Conservation (phyloP, 2,888 invertebrate genomes). For the Philereme transversata region DNA sequence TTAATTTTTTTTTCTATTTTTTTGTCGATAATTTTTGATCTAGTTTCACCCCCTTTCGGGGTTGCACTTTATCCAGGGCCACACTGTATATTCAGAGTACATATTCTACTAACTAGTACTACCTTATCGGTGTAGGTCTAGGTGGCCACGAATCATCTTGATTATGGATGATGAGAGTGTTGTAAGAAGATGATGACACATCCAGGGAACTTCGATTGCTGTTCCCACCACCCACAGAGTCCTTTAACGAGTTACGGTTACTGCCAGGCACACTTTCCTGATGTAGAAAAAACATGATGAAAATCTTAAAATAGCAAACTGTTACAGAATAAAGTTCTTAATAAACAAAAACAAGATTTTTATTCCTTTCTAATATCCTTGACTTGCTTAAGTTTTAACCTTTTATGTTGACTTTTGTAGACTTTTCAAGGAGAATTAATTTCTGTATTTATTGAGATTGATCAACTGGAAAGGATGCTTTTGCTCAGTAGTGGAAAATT, state of each 20-base stretch:
- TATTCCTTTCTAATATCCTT: not conserved
- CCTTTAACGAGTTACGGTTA: slow-evolving; percentile 86
- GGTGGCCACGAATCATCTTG: slow-evolving; percentile 89
- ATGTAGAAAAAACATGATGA: slow-evolving; percentile 3
- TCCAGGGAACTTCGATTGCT: slow-evolving; percentile 87
- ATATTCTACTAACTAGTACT: slow-evolving; percentile 7
- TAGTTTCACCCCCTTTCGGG: no score
- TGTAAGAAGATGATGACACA: slow-evolving; percentile 91
- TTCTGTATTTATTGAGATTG: no score
- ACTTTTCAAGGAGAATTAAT: not conserved
- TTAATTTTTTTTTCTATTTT: no score
- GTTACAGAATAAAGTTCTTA: not conserved
- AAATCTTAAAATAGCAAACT: no score
- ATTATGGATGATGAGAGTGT: slow-evolving; percentile 92
- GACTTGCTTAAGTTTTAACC: not conserved
- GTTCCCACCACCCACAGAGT: slow-evolving; percentile 82
- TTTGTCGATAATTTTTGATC: no score
- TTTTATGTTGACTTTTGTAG: not conserved
- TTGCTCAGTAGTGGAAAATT: no score
- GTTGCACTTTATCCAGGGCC: no score
- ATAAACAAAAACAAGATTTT: not conserved
- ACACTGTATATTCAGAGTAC: slow-evolving; percentile 15
- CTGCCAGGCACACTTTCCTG: slow-evolving; percentile 75
- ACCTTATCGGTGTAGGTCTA: slow-evolving; percentile 77
- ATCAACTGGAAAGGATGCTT: no score